A percentile compares a stretch with the other conserved stretches of the same genome.
Evolutionary conservation across 2,113 vertebrate species (phyloP).

Genomic region (Mellivora capensis): DNA sequence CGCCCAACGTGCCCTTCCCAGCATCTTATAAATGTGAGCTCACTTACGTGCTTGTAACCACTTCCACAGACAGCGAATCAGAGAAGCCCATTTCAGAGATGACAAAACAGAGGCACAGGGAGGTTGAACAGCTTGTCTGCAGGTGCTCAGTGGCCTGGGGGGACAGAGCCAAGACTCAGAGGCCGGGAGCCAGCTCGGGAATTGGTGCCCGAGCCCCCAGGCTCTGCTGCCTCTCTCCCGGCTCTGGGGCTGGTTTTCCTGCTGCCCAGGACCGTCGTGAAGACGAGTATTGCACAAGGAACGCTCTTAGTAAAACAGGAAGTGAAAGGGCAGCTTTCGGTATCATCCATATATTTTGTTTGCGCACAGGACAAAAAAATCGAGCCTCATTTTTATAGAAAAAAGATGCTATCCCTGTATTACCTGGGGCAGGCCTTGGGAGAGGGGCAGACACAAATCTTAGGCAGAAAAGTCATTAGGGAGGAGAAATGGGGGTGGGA

Average conservation of each 20-base stretch:
- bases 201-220: fast-evolving
- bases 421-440: neutral
- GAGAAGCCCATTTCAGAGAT: neutral
- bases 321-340: neutral
- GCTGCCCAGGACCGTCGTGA: fast-evolving
- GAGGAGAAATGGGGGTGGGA: neutral
- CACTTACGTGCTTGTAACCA: neutral
- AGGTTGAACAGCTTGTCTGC: neutral
- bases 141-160: neutral
- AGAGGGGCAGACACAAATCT: neutral
- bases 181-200: fast-evolving
- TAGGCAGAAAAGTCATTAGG: slow-evolving; percentile 7
- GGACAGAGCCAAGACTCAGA: neutral
- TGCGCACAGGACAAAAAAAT: neutral
- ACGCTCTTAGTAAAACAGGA: fast-evolving
- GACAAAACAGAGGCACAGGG: neutral
- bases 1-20: fast-evolving
- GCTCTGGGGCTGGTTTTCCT: fast-evolving
- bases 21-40: neutral
- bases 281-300: fast-evolving
- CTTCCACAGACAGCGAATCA: fast-evolving
- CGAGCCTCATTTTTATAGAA: fast-evolving
- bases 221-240: fast-evolving
- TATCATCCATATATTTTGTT: fast-evolving
- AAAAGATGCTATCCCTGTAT: neutral